Evolutionary conservation across 37 sponge, comb jelly and placozoan genomes (phyloP).

Genomic region (Halichondria panicea): DNA sequence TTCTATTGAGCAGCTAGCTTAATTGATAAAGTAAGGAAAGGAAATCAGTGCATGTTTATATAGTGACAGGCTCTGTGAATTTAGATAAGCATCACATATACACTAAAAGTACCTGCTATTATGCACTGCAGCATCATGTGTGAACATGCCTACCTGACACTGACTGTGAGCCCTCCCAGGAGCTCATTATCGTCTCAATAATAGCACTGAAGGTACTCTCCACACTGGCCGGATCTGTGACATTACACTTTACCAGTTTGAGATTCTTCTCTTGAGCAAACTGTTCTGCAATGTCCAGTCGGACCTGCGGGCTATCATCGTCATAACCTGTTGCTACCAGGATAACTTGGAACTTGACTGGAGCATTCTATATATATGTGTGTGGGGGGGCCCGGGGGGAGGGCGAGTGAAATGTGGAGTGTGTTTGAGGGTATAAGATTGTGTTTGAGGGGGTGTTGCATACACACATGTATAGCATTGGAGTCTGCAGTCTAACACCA

Average conservation of each 20-base stretch:
- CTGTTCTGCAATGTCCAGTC: constrained; percentile 36
- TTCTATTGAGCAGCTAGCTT: too few relatives aligned
- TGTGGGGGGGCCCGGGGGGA: too few relatives aligned
- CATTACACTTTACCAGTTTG: constrained; percentile 26
- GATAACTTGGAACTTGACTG: constrained; percentile 36
- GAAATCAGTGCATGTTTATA: too few relatives aligned
- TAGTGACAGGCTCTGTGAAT: too few relatives aligned
- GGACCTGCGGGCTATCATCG: neutral
- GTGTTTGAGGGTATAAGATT: neutral
- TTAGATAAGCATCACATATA: too few relatives aligned
- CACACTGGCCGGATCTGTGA: neutral
- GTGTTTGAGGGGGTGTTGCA: neutral
- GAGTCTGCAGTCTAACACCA: too few relatives aligned
- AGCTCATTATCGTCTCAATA: constrained; percentile 39
- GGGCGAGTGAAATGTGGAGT: neutral
- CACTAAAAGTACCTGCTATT: too few relatives aligned
- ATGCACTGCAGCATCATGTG: too few relatives aligned
- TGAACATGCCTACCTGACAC: too few relatives aligned
- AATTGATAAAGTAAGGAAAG: too few relatives aligned
- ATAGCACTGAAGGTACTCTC: constrained; percentile 25
- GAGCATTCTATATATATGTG: constrained; percentile 37
- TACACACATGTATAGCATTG: neutral
- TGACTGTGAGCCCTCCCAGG: too few relatives aligned
- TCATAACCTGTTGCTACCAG: constrained; percentile 37
- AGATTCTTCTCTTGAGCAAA: constrained; percentile 59